Conservation (phyloP, 35 echinoderm and acorn worm genomes). For the Nesometra sesokonis region DNA sequence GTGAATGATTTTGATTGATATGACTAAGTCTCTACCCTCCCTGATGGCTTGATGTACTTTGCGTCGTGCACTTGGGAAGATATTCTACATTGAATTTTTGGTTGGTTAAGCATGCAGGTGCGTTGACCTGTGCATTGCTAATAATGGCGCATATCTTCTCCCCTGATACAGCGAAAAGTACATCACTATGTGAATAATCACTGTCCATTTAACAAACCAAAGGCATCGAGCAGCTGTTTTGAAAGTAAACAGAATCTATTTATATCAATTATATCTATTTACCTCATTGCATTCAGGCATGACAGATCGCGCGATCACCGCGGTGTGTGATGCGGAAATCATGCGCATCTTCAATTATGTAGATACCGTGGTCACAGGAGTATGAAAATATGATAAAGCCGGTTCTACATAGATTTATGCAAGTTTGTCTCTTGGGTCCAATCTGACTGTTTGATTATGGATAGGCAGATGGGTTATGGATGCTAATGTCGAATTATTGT, state of each 20-base stretch:
- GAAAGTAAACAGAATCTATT: neutral
- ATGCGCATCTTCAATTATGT: neutral
- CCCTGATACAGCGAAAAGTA: neutral
- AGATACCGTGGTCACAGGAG: neutral
- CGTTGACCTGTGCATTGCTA: neutral
- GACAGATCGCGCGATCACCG: neutral
- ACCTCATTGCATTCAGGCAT: neutral
- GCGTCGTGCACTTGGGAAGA: neutral
- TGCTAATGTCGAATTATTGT: neutral
- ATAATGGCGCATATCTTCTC: neutral
- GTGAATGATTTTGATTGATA: neutral
- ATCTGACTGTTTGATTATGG: neutral
- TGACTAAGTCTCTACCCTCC: neutral
- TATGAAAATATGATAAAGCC: neutral
- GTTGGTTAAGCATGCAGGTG: neutral
- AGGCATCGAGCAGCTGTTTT: neutral
- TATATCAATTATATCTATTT: neutral
- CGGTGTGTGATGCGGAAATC: neutral
- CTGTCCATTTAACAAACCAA: neutral
- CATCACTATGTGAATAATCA: neutral
- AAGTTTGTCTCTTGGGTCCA: neutral
- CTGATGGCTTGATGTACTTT: neutral
- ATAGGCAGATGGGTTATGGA: neutral
- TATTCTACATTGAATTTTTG: neutral
- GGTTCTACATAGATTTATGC: neutral